Evolutionary conservation across 2,113 vertebrate species (phyloP).

Genomic region (Athene cunicularia): DNA sequence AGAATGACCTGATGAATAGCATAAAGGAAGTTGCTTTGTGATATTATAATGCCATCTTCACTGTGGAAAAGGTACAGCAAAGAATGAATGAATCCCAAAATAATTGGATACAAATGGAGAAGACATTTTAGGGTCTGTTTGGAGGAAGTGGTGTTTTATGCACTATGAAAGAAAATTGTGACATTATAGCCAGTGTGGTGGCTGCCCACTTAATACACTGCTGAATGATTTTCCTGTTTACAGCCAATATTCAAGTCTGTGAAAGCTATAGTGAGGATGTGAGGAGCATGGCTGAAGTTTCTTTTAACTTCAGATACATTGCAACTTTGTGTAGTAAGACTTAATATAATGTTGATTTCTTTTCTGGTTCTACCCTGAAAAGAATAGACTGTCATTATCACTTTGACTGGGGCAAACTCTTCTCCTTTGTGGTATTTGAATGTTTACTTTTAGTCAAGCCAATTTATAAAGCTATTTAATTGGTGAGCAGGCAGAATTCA

Average conservation of each 20-base stretch:
- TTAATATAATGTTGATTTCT: neutral
- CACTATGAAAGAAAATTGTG: neutral
- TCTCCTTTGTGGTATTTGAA: neutral
- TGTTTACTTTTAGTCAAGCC: neutral
- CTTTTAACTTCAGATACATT: neutral
- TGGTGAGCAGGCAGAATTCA: neutral
- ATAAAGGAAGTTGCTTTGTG: neutral
- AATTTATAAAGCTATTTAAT: neutral
- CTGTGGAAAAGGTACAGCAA: neutral
- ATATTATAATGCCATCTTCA: neutral
- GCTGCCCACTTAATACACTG: neutral
- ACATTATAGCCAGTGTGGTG: neutral
- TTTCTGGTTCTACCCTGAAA: neutral
- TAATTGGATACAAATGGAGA: neutral
- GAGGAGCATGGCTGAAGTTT: neutral
- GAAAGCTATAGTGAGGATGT: neutral
- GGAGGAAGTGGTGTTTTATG: neutral
- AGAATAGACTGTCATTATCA: neutral
- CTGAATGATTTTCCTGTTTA: neutral
- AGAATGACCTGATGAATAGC: neutral
- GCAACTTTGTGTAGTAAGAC: neutral
- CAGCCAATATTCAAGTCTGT: neutral
- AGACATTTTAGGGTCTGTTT: neutral
- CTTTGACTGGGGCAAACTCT: neutral
- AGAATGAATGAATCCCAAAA: neutral